Evolutionary conservation across 1,140 invertebrate species (phyloP), one percentile per base, ranked within the genome.

Genomic region (Acromyrmex echinatior): DNA sequence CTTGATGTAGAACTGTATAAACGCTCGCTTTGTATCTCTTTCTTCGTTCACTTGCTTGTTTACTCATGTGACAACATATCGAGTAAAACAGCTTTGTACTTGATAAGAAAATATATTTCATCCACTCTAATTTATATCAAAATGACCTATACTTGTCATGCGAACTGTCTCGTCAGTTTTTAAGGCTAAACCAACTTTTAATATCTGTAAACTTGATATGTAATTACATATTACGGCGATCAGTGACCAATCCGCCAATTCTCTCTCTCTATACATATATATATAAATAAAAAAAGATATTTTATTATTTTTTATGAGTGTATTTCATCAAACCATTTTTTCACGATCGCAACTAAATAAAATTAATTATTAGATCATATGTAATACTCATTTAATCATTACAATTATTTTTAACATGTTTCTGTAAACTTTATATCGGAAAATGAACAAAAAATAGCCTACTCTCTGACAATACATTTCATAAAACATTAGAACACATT

Each of bases 291-390:
- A 89, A 66, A 60, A 81, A 60, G 62, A 84, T 84, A 89, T 89
- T 77, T 87, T 87, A 86, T 10, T 86, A 86, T 73, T 63, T 65
- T 84, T 76, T 51, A 76, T 35, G 68, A 28, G 16, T 73, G 70
- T 86, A 62, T 76, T 84, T 76, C 28, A 62, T 84, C 70, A 62
- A 74, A 84, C 56, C 70, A 63, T 62, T 74, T n/a, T 63, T 25
- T 84, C 56, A 31, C 21, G 3, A 31, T 25, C 1, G 53, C 25
- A 18, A 1, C 14, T 18, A 21, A 79, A 63, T 66, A 31, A 80
- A 73, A 28, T 71, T 65, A 68, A 63, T 77, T 53, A 21, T 53
- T 21, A 25, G 14, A 25, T 39, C 21, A 63, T 35, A 25, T 58
- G 39, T 4, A 2, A n/a, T 7, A 45, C 25, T 81, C 21, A 3